These are phyloP conservation scores for Pterocles gutturalis DNA, from an alignment of 2,113 vertebrate species.

Conservation along the genomic window DNA sequence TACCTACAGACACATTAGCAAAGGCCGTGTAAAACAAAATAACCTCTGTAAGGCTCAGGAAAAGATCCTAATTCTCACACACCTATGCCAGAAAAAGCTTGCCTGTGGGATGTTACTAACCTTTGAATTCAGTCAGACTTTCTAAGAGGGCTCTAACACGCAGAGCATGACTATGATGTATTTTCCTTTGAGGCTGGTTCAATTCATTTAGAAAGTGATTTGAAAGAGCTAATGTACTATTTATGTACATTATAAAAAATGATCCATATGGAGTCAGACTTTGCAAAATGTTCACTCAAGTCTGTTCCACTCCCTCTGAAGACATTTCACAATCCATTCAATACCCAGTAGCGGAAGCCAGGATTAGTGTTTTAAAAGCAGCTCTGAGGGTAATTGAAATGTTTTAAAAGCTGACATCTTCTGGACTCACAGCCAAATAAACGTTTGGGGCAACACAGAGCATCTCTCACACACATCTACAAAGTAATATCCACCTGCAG, in stretches of 20 bases:
- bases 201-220: constrained; percentile 62
- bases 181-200: constrained; percentile 61
- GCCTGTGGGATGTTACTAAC: constrained; percentile 44
- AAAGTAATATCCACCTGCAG: not conserved
- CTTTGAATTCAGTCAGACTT: constrained; percentile 47
- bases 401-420: constrained; percentile 38
- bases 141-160: not conserved
- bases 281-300: constrained; percentile 33
- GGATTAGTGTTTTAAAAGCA: constrained; percentile 43
- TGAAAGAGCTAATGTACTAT: constrained; percentile 58
- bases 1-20: not conserved
- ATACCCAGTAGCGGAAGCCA: constrained; percentile 33
- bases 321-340: constrained; percentile 60
- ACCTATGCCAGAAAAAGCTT: constrained; percentile 6
- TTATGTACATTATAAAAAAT: constrained; percentile 56
- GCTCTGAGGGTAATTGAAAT: constrained; percentile 9
- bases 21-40: constrained; percentile 7
- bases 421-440: constrained; percentile 1
- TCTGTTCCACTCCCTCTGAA: constrained; percentile 2
- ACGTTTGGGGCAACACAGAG: not conserved
- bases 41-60: constrained; percentile 4
- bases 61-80: constrained; percentile 28
- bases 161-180: constrained; percentile 40
- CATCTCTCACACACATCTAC: not conserved
- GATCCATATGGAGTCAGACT: constrained; percentile 60